Percentiles rank a stretch among this genome's conserved stretches.
Conservation (phyloP, 2,888 invertebrate genomes). For the Platycheirus rosarum region DNA sequence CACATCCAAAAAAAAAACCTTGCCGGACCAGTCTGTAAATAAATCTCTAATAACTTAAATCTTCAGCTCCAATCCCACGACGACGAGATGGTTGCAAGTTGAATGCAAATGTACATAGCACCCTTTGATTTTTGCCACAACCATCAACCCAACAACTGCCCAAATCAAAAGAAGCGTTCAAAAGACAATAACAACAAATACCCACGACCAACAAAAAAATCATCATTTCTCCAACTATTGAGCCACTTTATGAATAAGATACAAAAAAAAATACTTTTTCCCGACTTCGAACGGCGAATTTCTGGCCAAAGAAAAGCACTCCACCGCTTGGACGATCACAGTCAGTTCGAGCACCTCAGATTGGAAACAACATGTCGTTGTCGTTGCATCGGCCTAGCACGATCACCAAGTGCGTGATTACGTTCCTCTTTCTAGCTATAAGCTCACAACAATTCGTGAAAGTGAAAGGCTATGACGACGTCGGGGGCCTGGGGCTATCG, state of each 20-base stretch:
- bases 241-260: slow-evolving; percentile 35
- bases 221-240: slow-evolving; percentile 38
- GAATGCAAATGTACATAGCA: slow-evolving; percentile 21
- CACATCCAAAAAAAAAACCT: slow-evolving; percentile 29
- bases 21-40: slow-evolving; percentile 43
- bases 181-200: slow-evolving; percentile 15
- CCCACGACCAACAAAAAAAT: too few species aligned
- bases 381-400: slow-evolving; percentile 44
- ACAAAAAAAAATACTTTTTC: slow-evolving; percentile 27
- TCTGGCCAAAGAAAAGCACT: slow-evolving; percentile 52
- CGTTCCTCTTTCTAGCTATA: slow-evolving; percentile 56
- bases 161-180: slow-evolving; percentile 14
- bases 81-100: too few species aligned
- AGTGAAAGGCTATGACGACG: slow-evolving; percentile 67
- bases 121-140: slow-evolving; percentile 12
- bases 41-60: slow-evolving; percentile 6
- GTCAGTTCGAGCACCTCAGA: slow-evolving; percentile 63
- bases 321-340: slow-evolving; percentile 41
- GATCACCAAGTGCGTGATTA: slow-evolving; percentile 52
- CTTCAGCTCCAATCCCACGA: neutral
- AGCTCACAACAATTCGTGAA: slow-evolving; percentile 51
- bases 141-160: neutral
- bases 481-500: slow-evolving; percentile 25
- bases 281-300: slow-evolving; percentile 18
- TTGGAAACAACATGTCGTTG: slow-evolving; percentile 58